Evolutionary conservation across 1,140 invertebrate genomes (phyloP), one percentile per base, ranked within the genome.

Genomic region (Acromyrmex echinatior): DNA sequence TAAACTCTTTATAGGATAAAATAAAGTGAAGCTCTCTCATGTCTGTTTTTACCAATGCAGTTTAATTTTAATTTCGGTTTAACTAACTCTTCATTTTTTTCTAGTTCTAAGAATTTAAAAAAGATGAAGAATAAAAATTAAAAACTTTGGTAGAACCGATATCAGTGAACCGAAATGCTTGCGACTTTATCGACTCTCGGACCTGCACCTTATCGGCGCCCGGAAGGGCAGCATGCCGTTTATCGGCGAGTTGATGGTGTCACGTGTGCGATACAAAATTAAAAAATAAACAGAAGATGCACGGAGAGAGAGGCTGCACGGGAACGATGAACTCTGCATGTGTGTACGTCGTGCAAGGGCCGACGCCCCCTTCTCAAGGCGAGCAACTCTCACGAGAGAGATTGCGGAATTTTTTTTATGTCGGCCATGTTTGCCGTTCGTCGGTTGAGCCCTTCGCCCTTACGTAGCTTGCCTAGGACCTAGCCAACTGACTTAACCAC

Each of bases 281-380:
- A 90, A 90, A 92, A 92, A 90, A 86, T 62, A 80, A 89, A 90
- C 86, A 82, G 60, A 87, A 25, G 0, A 84, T 63, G 35, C 63
- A 76, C 39, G 14, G 31, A 51, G 45, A 76, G 25, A 66, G 49
- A 74, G 14, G 79, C 76, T 76, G 21, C 66, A 81, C n/a, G 71
- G 76, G 92, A 91, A 90, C 88, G 90, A 89, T 92, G 88, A 91
- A 92, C 91, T 51, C 88, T 89, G 86, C 53, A 16, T 81, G 31
- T 91, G 88, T 91, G 91, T 92, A 90, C 88, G 92, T 87, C 86
- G 73, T 77, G 60, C 60, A 92, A 93, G 92, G 93, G 93, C 92
- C 93, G 90, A 93, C 88, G 93, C 87, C 91, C 93, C 90, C 92
- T 90, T 91, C 91, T 93, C 94, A 95, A 95, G 94, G 94, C 89